These are phyloP conservation scores for Steromphala cineraria DNA, from an alignment of 2,888 invertebrate genomes.

Conservation along the genomic window DNA sequence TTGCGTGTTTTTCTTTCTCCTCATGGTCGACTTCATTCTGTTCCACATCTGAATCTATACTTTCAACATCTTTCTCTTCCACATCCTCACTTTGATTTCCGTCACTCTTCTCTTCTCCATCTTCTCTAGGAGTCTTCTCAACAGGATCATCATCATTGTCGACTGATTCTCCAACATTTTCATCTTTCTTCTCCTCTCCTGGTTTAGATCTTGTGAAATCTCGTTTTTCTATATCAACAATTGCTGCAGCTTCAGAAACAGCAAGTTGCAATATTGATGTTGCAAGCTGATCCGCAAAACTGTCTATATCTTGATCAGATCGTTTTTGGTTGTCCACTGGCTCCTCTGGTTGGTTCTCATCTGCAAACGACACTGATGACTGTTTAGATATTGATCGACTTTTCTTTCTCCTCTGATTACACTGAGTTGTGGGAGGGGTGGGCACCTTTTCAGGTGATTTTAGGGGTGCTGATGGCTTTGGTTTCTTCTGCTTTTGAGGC, in stretches of 20 bases:
- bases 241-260: background rate
- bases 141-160: constrained; percentile 31
- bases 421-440: background rate
- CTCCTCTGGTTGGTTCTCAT: background rate
- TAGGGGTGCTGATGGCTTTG: background rate
- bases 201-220: background rate
- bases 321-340: background rate
- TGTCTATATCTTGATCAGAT: background rate
- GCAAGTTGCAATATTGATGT: background rate
- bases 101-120: constrained; percentile 20
- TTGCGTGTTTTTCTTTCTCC: background rate
- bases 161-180: constrained; percentile 31
- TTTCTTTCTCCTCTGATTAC: too few species aligned
- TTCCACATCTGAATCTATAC: constrained; percentile 11
- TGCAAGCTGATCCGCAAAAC: background rate
- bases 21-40: constrained; percentile 17
- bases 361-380: background rate
- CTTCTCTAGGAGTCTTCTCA: constrained; percentile 1
- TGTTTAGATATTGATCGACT: background rate
- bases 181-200: background rate
- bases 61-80: background rate
- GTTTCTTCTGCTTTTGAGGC: background rate
- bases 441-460: background rate
- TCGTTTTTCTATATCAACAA: background rate
- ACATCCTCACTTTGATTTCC: constrained; percentile 4